Conservation (phyloP, 2,113 vertebrate genomes). For the Corapipo altera region DNA sequence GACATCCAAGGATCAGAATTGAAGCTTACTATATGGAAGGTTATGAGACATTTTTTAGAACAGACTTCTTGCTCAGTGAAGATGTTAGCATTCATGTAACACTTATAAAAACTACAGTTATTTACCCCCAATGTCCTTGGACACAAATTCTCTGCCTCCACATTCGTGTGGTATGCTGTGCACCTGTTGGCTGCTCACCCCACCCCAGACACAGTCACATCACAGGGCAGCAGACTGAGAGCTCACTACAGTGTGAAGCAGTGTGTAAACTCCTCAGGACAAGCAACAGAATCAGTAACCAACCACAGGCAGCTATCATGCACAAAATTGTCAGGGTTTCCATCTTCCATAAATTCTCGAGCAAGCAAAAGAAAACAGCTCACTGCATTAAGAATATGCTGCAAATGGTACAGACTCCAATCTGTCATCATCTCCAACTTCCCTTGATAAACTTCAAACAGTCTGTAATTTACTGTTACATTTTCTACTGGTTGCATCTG, state of each 20-base stretch:
- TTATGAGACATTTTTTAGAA: neutral
- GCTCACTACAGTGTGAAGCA: neutral
- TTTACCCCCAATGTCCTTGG: conserved; percentile 36
- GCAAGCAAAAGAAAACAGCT: neutral
- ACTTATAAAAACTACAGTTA: neutral
- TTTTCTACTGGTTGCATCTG: neutral
- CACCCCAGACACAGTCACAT: conserved; percentile 7
- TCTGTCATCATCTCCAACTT: neutral
- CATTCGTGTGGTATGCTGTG: neutral
- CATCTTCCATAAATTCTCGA: neutral
- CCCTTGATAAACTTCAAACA: neutral
- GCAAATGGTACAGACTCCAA: neutral
- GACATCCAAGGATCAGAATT: neutral
- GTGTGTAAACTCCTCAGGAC: neutral
- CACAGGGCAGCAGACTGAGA: neutral
- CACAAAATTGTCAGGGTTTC: neutral
- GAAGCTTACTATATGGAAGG: neutral
- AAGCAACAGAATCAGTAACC: neutral
- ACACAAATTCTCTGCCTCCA: conserved; percentile 18
- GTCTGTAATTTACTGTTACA: neutral
- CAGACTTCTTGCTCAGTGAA: neutral
- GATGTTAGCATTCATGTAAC: neutral
- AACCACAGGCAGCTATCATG: neutral
- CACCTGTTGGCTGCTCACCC: conserved; percentile 36
- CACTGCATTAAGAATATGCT: neutral